Percentiles rank a stretch among this genome's conserved stretches.
Evolutionary conservation across 2,797 vertebrate genomes (phyloP).

Genomic region (Chaetodon trifasciatus): DNA sequence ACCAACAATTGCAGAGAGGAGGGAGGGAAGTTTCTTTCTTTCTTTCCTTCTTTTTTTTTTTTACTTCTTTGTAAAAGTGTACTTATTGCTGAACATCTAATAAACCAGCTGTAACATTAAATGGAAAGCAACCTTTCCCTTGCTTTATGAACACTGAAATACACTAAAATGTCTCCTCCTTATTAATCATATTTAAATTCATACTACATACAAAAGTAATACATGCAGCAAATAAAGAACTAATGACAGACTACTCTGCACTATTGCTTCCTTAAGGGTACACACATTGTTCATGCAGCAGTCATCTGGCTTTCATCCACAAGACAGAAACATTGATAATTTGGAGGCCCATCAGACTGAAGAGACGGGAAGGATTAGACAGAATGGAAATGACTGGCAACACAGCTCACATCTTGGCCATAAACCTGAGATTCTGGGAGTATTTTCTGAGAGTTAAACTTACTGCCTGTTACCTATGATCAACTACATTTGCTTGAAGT

Average conservation of each 20-base stretch:
- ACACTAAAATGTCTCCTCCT: conserved; percentile 21
- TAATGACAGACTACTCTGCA: conserved; percentile 31
- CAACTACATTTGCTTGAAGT: neutral
- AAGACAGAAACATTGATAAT: neutral
- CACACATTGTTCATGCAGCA: neutral
- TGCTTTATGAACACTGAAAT: conserved; percentile 48
- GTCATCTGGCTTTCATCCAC: conserved; percentile 2
- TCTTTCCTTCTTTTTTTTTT: neutral
- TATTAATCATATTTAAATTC: conserved; percentile 52
- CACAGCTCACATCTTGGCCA: neutral
- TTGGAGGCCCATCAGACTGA: neutral
- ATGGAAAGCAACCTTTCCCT: conserved; percentile 28
- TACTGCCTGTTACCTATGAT: neutral
- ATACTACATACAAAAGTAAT: conserved; percentile 18
- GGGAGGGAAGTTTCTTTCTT: neutral
- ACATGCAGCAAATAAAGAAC: conserved; percentile 41
- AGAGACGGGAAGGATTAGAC: neutral
- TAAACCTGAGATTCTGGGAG: neutral
- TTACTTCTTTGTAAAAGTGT: neutral
- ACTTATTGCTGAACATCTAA: conserved; percentile 1
- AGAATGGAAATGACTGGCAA: conserved; percentile 2
- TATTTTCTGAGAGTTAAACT: neutral
- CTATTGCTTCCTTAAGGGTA: conserved; percentile 28
- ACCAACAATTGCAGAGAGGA: neutral
- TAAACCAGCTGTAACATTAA: neutral